Evolutionary conservation across 2,888 invertebrate genomes (phyloP), one percentile per base, ranked within the genome.

Genomic region (Andrena marginata): DNA sequence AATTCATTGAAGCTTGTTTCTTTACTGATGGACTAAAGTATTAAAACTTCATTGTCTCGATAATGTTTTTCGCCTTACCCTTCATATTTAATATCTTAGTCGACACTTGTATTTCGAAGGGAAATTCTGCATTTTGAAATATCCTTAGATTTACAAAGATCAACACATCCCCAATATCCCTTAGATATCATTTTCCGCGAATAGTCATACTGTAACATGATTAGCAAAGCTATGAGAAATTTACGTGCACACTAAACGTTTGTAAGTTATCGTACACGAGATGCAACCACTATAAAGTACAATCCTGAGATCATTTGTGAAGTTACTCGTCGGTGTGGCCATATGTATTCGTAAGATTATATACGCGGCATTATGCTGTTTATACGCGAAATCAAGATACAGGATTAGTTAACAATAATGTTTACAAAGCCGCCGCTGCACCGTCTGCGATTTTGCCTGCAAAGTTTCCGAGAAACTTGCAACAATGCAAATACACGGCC

Each of bases 371-470:
- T 13, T 54, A 48, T 70, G 29, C 48, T 29, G 48, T 26, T 65
- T 48, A 23, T 63, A 26, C 20, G 26, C 48, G 29, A 48, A 35
- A 65, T 23, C 13, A 42, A 13, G 31, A 71, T 20, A 23, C 31
- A 31, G 29, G 20, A 31, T 48, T 31, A 48, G 16, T 23, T 35
- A 23, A 65, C 59, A 59, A 74, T 74, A 48, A 59, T 59, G 16
- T 56, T 65, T 35, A 70, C 20, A 59, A 23, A 26, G 8, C 23
- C n/a, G 48, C 4, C 59, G 16, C 1, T 8, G 8, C 16, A n/a
- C 2, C 23, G 26, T 16, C 33, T 23, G 60, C 16, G 42, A 59
- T 31, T 59, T 59, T 23, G 10, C 49, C 16, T 33, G 16, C 10
- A 31, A 68, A 42, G 33, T 29, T 62, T 6, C 31, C 54, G 29